Evolutionary conservation across 2,113 vertebrate species (phyloP).

Genomic region (Diadophis punctatus): DNA sequence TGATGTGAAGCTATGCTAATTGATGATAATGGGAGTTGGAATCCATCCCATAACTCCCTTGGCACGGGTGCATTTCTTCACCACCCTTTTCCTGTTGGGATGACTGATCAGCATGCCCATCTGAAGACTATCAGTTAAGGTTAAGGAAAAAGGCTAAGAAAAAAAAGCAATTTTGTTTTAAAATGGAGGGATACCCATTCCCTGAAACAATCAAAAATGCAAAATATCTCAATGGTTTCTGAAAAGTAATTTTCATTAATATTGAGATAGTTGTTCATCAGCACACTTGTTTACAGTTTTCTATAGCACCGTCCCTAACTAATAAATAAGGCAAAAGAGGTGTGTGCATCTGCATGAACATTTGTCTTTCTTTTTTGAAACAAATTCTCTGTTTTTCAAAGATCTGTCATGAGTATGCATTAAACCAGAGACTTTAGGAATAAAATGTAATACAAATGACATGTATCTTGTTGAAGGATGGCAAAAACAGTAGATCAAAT

Average conservation of each 20-base stretch:
- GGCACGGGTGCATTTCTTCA: background rate
- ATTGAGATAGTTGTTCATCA: conserved; percentile 29
- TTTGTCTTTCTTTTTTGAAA: conserved; percentile 1
- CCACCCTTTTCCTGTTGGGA: background rate
- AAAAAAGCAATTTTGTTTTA: conserved; percentile 36
- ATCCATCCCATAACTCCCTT: background rate
- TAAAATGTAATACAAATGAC: conserved; percentile 12
- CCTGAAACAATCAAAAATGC: conserved; percentile 14
- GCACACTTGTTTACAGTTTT: conserved; percentile 26
- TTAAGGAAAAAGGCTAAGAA: conserved; percentile 12
- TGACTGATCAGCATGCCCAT: background rate
- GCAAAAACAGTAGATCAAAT: conserved; percentile 13
- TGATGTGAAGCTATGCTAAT: background rate
- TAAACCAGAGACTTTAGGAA: conserved; percentile 21
- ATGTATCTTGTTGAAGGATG: background rate
- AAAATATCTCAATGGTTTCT: conserved; percentile 41
- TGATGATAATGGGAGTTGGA: background rate
- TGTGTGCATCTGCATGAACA: background rate
- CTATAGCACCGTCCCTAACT: conserved; percentile 14
- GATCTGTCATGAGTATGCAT: conserved; percentile 29
- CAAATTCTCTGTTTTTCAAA: conserved; percentile 18
- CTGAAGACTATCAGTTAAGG: conserved; percentile 36
- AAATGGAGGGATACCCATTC: conserved; percentile 36
- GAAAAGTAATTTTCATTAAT: conserved; percentile 44
- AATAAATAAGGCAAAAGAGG: conserved; percentile 31